Evolutionary conservation across 2,888 invertebrate genomes (phyloP).

Genomic region (Melipona beecheii): DNA sequence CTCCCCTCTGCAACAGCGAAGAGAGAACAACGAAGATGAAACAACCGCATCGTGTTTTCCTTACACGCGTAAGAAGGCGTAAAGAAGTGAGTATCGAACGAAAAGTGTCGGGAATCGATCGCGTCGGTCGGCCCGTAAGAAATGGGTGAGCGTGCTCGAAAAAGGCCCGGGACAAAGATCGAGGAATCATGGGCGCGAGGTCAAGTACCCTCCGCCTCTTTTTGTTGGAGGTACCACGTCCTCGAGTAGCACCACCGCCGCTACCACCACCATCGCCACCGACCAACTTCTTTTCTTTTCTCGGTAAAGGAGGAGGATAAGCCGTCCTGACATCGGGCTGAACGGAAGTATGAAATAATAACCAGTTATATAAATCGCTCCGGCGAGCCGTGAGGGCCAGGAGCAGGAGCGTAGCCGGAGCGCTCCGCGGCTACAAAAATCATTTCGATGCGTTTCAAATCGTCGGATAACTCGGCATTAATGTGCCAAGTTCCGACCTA

Average conservation of each 20-base stretch:
- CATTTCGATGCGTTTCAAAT: conserved; percentile 79
- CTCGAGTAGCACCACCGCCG: conserved; percentile 40
- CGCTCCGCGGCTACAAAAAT: conserved; percentile 71
- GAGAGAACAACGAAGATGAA: neutral
- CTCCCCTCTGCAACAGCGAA: conserved; percentile 86
- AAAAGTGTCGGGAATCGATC: conserved; percentile 33
- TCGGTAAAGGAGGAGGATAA: conserved; percentile 67
- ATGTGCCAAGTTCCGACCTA: conserved; percentile 70
- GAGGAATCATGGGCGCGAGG: conserved; percentile 59
- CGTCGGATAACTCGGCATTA: conserved; percentile 78
- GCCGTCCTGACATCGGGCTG: conserved; percentile 72
- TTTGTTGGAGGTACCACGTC: conserved; percentile 61
- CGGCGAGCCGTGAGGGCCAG: conserved; percentile 53
- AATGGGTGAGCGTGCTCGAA: conserved; percentile 33
- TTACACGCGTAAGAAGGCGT: too few relatives aligned
- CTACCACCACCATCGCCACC: conserved; percentile 32
- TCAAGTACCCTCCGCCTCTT: conserved; percentile 65
- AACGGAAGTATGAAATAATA: conserved; percentile 78
- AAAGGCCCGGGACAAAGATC: conserved; percentile 56
- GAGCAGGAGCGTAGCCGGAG: conserved; percentile 33
- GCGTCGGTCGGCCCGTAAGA: conserved; percentile 32
- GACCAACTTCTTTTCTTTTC: conserved; percentile 54
- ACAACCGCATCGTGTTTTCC: neutral
- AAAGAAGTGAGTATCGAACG: neutral
- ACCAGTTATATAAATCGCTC: conserved; percentile 77